Evolutionary conservation across 2,888 invertebrate species (phyloP).

Genomic region (Encarsia formosa): DNA sequence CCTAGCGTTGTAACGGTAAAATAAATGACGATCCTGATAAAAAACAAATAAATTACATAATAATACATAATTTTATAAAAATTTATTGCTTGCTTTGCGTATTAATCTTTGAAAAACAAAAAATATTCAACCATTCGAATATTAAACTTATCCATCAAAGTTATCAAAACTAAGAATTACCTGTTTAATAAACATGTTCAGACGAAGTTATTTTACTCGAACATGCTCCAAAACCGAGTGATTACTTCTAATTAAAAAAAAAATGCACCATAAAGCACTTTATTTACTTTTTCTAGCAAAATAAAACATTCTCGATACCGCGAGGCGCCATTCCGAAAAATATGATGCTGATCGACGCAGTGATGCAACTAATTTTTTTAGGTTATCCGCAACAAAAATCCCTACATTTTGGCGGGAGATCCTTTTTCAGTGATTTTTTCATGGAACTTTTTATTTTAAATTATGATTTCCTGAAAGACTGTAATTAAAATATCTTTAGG

Average conservation of each 20-base stretch:
- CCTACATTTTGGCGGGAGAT: constrained; percentile 39
- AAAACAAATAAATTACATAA: too few species aligned
- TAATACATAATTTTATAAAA: too few species aligned
- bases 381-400: constrained; percentile 20
- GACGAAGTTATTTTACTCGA: neutral
- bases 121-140: too few species aligned
- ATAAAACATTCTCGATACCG: constrained; percentile 15
- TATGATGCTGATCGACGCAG: constrained; percentile 14
- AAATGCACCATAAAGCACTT: constrained; percentile 8
- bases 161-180: constrained; percentile 28
- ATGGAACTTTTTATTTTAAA: neutral
- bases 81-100: too few species aligned
- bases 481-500: neutral
- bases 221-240: too few species aligned
- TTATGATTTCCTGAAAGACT: too few species aligned
- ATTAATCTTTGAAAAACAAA: too few species aligned
- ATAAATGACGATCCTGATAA: too few species aligned
- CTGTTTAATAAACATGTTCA: constrained; percentile 44
- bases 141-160: neutral
- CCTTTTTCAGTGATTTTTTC: neutral
- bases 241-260: too few species aligned
- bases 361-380: constrained; percentile 3
- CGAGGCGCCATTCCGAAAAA: constrained; percentile 16
- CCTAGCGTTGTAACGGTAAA: too few species aligned
- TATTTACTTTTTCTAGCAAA: constrained; percentile 19